Evolutionary conservation across 2,888 invertebrate genomes (phyloP), one percentile per base, ranked within the genome.

Genomic region (Drosophila paramelanica): DNA sequence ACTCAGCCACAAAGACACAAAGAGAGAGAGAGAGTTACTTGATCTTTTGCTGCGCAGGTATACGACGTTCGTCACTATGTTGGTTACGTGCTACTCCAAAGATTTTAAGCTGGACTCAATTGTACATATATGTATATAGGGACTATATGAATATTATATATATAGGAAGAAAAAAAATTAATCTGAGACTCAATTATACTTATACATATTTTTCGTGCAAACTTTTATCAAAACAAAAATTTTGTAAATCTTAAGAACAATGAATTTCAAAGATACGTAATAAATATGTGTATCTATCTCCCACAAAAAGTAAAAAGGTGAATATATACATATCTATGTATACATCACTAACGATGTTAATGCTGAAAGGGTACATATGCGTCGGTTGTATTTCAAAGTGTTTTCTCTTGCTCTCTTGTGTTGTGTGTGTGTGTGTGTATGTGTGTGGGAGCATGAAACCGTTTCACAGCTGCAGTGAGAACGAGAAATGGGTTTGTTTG

Each of bases 401-500:
- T 41, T 20, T 41, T 60, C 39, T 61, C 49, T 43, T 8, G 31
- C 11, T 61, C 64, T 64, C 20, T 36, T 4, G 23, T 23, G 23
- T 23, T 23, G 4, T 23, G 23, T 4, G 3, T 23, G 14, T 17
- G 23, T 46, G 36, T 50, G 38, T 7, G 14, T 43, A 11, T 8
- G 5, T 41, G 20, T 3, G 43, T 36, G 25, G 8, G 23, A 14
- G 55, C 49, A 27, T 38, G 8, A 42, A 45, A 45, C 11, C 13
- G 38, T 42, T 52, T 46, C 8, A 17, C 3, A 13, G 20, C 27
- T n/a, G 4, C 5, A 42, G 47, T 0, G 5, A 59, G 49, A 69
- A 39, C 41, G 53, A 57, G 39, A 13, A 38, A 46, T 14, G 20
- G 31, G 56, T 41, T 62, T 56, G 62, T 58, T 67, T 73, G 60